Evolutionary conservation across 2,113 vertebrate species (phyloP).

Genomic region (Chaetura pelagica): DNA sequence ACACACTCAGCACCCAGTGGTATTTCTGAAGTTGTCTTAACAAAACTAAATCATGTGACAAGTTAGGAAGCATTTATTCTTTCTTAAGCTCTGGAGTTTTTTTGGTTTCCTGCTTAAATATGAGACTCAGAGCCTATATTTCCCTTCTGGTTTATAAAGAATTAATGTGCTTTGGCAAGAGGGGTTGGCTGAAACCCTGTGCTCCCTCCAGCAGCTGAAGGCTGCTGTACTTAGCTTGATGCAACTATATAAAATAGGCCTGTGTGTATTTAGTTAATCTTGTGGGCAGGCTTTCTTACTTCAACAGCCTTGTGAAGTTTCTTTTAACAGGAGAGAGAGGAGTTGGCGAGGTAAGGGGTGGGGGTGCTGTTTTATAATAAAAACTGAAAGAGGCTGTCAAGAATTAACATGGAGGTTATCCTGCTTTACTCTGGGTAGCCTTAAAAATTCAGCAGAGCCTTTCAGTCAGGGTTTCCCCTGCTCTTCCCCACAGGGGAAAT

Average conservation of each 20-base stretch:
- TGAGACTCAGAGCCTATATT: not conserved
- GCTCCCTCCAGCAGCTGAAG: not conserved
- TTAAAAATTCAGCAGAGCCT: conserved; percentile 50
- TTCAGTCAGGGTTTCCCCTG: not conserved
- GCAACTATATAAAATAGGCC: conserved; percentile 1
- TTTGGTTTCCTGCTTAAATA: not conserved
- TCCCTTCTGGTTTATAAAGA: not conserved
- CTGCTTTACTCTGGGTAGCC: conserved; percentile 11
- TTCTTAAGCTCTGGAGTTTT: not conserved
- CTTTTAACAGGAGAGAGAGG: conserved; percentile 31
- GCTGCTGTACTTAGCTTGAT: conserved; percentile 4
- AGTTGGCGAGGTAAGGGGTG: not conserved
- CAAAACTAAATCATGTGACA: not conserved
- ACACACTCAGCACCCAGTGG: accelerated
- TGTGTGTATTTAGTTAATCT: conserved; percentile 32
- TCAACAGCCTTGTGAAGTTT: conserved; percentile 10
- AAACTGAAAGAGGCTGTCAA: not conserved
- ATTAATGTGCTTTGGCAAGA: not conserved
- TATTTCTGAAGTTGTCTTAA: not conserved
- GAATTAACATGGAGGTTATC: conserved; percentile 11
- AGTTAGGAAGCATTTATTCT: not conserved
- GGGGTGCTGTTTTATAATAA: not conserved
- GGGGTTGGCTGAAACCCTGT: not conserved
- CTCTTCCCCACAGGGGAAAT: not conserved
- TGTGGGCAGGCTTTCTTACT: not conserved